phyloP scores from a whole-genome alignment of 2,797 vertebrate species.

The Phaenicophaeus curvirostris region DNA sequence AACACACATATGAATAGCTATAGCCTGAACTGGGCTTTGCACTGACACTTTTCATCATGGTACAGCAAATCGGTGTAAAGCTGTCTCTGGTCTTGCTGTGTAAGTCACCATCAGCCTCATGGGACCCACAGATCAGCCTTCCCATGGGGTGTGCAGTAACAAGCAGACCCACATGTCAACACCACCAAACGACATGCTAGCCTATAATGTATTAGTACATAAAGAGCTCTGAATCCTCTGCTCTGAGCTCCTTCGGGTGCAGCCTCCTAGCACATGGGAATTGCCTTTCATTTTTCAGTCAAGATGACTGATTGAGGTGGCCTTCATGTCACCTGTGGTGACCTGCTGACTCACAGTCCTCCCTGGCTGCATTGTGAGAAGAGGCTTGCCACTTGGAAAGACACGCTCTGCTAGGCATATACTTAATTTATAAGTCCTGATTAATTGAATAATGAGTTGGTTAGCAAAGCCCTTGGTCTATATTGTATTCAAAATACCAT shows the following conservation, averaged over 20 bases:
- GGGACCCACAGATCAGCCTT: background rate
- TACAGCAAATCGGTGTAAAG: background rate
- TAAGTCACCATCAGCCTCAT: background rate
- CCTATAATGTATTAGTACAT: background rate
- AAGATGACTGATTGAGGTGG: rapidly evolving
- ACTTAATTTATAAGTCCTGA: conserved; percentile 23
- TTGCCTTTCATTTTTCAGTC: background rate
- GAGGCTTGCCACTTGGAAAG: background rate
- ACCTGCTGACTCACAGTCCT: background rate
- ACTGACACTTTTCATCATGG: rapidly evolving
- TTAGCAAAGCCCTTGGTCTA: background rate
- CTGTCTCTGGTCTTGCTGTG: background rate
- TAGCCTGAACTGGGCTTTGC: background rate
- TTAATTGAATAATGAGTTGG: conserved; percentile 22
- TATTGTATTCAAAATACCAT: background rate
- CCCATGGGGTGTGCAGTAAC: background rate
- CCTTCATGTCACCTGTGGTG: background rate
- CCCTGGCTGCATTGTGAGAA: background rate
- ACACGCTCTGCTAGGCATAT: background rate
- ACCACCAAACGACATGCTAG: background rate
- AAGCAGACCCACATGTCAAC: background rate
- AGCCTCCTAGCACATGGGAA: background rate
- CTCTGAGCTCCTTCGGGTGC: background rate
- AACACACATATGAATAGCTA: rapidly evolving
- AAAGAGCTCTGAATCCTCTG: background rate